Base-by-base conservation (phyloP, 2,888 invertebrate species). In the Andrena flavipes region DNA sequence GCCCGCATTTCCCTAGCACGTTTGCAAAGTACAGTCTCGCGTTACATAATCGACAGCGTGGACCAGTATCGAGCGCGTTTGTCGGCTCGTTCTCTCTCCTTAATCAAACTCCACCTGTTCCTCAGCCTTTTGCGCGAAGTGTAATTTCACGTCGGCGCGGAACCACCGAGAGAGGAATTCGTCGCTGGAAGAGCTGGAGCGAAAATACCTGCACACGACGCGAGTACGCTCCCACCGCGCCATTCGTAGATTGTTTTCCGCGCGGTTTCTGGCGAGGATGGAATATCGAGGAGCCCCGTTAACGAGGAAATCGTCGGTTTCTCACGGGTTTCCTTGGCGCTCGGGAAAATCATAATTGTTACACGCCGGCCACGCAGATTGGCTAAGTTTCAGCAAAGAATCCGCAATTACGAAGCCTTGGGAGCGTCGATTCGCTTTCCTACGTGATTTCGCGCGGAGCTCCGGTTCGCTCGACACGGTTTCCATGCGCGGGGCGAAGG, bases 381-480 rank as follows among this genome's bases (percentile, higher is more conserved):
- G 29, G 75, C 33, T 59, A 68, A 70, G 74, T 70, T 74, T 62
- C 69, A 16, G 51, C 49, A 16, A 49, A 65, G 80, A 75, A 63
- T 63, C 42, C 23, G 23, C 5, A 67, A 80, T 82, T 80, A 56
- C 33, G 6, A 3, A n/a, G 33, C 7, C 54, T 29, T 51, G 42
- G 70, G 64, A 67, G 49, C 63, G 26, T 5, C 26, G 29, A 48
- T 48, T 33, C 64, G n/a, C 48, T 48, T 7, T 16, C 4, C 16
- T 80, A 67, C 81, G 80, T 67, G 73, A 79, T 73, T 56, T 33
- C 65, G 33, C 60, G 5, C 30, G 42, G 16, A 48, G 13, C n/a
- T n/a, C 8, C 70, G 54, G 23, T 26, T 10, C 20, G 16, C 54
- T 0, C 29, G 26, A 8, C 10, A 20, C 33, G 51, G 29, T 60